Percentiles rank a stretch among this genome's conserved stretches.
phyloP scores from a whole-genome alignment of 2,797 vertebrate species.

The Lophius americanus region DNA sequence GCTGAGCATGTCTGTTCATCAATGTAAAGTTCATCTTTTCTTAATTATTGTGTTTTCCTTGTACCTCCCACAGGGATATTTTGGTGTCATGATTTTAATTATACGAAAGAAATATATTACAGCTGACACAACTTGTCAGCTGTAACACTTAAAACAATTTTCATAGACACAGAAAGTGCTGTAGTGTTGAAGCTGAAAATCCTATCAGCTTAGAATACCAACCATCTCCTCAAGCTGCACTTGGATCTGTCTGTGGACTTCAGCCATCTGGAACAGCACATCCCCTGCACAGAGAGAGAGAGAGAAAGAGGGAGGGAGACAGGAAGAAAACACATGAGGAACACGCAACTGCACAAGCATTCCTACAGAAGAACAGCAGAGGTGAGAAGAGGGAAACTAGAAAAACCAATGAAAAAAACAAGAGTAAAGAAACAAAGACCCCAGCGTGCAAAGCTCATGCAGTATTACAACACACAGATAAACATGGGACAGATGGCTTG shows the following conservation, averaged over 20 bases:
- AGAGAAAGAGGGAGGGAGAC: conserved; percentile 25
- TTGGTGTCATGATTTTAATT: too few species aligned
- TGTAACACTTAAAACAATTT: neutral
- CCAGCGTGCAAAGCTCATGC: conserved; percentile 73
- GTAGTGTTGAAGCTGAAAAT: conserved; percentile 12
- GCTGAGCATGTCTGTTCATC: conserved; percentile 28
- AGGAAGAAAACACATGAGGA: conserved; percentile 49
- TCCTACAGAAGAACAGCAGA: conserved; percentile 26
- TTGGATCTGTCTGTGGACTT: conserved; percentile 99
- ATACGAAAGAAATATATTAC: neutral
- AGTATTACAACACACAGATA: conserved; percentile 52
- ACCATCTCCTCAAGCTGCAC: conserved; percentile 99
- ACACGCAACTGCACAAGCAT: conserved; percentile 30
- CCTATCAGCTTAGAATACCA: conserved; percentile 72
- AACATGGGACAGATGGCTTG: conserved; percentile 57
- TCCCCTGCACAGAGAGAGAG: conserved; percentile 86
- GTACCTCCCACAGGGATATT: conserved; percentile 5
- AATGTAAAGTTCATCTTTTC: conserved; percentile 20
- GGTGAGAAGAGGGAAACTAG: neutral
- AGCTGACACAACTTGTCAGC: conserved; percentile 7
- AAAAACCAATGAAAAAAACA: neutral
- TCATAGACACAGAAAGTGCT: neutral
- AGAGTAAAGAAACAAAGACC: conserved; percentile 18
- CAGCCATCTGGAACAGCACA: conserved; percentile 99
- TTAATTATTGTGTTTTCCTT: conserved; percentile 29